Percentiles rank a stretch among this genome's conserved stretches.
phyloP scores from a whole-genome alignment of 2,113 vertebrate species.

The Dicerorhinus sumatrensis region DNA sequence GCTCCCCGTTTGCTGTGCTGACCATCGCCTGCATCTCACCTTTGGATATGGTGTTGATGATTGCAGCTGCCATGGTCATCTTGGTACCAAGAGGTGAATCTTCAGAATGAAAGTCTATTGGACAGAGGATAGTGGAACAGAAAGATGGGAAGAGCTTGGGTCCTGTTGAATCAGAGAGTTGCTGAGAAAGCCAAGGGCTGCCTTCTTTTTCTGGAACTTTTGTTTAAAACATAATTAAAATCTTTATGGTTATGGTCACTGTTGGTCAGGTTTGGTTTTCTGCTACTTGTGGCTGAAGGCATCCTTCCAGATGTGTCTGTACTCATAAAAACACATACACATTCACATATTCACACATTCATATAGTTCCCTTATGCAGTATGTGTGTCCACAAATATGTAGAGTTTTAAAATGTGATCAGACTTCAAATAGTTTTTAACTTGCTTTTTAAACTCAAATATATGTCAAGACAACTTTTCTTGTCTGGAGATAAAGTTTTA shows the following conservation, averaged over 20 bases:
- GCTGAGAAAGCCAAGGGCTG: not conserved
- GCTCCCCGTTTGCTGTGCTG: not conserved
- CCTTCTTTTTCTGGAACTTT: not conserved
- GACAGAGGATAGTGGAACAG: too few species aligned
- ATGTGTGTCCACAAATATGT: not conserved
- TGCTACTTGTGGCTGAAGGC: not conserved
- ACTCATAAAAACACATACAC: accelerated
- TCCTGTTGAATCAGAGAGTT: too few species aligned
- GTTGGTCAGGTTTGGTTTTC: not conserved
- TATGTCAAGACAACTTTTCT: not conserved
- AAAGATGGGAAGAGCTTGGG: not conserved
- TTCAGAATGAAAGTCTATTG: too few species aligned
- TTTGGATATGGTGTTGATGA: not conserved
- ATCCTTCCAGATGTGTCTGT: not conserved
- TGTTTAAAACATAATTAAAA: not conserved
- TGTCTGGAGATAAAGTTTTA: not conserved
- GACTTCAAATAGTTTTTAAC: not conserved
- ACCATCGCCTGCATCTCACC: not conserved
- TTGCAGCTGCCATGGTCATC: accelerated
- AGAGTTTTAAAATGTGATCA: not conserved
- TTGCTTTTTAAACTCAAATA: not conserved
- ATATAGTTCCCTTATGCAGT: accelerated
- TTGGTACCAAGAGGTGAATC: too few species aligned
- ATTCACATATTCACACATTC: not conserved
- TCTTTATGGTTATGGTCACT: not conserved